A percentile compares a stretch with the other conserved stretches of the same genome.
Evolutionary conservation across 2,113 vertebrate genomes (phyloP).

Genomic region (Triplophysa siluroides): DNA sequence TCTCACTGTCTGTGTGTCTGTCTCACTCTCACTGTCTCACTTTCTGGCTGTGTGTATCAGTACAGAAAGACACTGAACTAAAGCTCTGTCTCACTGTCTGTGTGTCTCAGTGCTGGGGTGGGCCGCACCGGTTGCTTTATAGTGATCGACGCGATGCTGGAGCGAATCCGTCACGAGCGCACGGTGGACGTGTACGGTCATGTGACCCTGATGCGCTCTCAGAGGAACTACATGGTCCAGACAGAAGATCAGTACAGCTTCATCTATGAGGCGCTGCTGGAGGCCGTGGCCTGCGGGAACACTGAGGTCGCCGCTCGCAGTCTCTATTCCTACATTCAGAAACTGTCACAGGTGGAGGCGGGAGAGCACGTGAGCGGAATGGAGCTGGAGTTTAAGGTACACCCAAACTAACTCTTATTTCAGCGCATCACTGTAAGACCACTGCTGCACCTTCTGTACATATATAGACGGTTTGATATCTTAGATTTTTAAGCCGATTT

Average conservation of each 20-base stretch:
- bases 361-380: slow-evolving; percentile 94
- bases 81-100: background rate
- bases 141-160: slow-evolving; percentile 96
- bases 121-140: slow-evolving; percentile 97
- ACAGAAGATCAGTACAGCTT: slow-evolving; percentile 99
- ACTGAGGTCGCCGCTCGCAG: slow-evolving; percentile 94
- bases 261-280: slow-evolving; percentile 95
- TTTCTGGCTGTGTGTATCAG: too few species aligned
- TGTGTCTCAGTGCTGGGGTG: slow-evolving; percentile 85
- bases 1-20: background rate
- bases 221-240: slow-evolving; percentile 99
- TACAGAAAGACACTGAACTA: too few species aligned
- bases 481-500: too few species aligned
- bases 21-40: too few species aligned
- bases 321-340: slow-evolving; percentile 95
- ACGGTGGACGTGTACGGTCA: slow-evolving; percentile 96
- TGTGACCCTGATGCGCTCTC: slow-evolving; percentile 95
- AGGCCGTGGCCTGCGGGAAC: slow-evolving; percentile 94
- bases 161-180: slow-evolving; percentile 93
- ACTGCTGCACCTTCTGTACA: too few species aligned
- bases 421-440: too few species aligned
- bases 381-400: slow-evolving; percentile 98
- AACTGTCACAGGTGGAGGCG: slow-evolving; percentile 88
- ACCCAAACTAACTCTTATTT: background rate
- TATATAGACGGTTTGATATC: too few species aligned